Evolutionary conservation across 2,113 vertebrate genomes (phyloP).

Genomic region (Dicaeum eximium): DNA sequence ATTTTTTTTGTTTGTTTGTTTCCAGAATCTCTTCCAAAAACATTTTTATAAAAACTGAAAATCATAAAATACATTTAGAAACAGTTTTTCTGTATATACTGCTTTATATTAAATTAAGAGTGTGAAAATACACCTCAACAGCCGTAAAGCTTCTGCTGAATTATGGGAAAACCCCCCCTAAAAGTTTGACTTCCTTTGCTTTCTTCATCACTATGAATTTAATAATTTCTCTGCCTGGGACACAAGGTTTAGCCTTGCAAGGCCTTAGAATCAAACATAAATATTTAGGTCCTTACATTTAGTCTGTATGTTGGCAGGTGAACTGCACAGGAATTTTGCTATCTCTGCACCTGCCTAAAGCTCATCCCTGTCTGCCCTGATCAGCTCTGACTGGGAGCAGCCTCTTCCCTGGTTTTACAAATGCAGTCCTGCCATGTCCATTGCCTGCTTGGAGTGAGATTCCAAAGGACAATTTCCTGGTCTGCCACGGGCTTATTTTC

Average conservation of each 20-base stretch:
- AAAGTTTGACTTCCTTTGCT: background rate
- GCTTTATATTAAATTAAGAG: background rate
- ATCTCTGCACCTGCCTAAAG: background rate
- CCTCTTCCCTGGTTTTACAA: background rate
- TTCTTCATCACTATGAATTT: background rate
- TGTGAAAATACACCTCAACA: background rate
- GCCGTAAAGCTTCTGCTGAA: background rate
- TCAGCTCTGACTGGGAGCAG: background rate
- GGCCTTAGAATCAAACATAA: background rate
- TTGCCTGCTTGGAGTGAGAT: background rate
- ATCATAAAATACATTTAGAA: background rate
- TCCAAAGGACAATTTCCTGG: background rate
- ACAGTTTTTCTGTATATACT: background rate
- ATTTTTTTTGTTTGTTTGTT: background rate
- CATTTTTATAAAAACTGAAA: background rate
- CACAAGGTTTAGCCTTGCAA: background rate
- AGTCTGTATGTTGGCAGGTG: background rate
- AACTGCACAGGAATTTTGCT: background rate
- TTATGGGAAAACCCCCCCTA: background rate
- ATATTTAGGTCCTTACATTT: background rate
- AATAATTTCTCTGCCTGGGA: background rate
- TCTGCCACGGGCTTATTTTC: background rate
- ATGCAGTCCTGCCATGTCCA: background rate
- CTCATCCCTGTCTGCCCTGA: background rate
- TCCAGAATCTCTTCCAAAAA: background rate